Percentiles rank a stretch among this genome's conserved stretches.
Evolutionary conservation across 2,797 vertebrate species (phyloP).

Genomic region (Carcharodon carcharias): DNA sequence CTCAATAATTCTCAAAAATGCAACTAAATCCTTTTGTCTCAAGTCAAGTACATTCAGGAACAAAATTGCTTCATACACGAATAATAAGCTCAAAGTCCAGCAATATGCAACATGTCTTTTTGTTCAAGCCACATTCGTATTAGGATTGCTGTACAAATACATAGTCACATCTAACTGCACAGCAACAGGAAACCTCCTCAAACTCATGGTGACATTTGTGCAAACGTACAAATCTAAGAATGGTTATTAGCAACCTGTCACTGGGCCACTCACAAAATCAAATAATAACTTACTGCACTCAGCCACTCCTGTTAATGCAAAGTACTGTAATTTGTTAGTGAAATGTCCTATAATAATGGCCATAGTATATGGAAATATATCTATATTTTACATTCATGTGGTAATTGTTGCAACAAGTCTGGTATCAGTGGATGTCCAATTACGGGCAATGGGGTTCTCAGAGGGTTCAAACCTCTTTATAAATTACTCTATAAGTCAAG

Average conservation of each 20-base stretch:
- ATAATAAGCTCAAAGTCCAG: neutral
- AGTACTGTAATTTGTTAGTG: constrained; percentile 20
- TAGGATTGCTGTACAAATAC: neutral
- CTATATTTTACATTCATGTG: neutral
- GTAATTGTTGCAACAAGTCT: too few species aligned
- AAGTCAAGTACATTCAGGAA: neutral
- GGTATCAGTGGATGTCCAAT: neutral
- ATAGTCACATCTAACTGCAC: neutral
- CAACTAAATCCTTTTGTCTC: constrained; percentile 15
- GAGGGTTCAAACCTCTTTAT: neutral
- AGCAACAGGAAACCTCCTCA: neutral
- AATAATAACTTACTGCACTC: neutral
- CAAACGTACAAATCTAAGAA: neutral
- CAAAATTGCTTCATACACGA: neutral
- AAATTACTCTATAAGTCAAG: neutral
- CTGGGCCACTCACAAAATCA: neutral
- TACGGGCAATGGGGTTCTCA: neutral
- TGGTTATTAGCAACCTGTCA: neutral
- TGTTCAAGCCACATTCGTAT: neutral
- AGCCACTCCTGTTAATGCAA: constrained; percentile 26
- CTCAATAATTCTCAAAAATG: neutral
- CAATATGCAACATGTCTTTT: neutral
- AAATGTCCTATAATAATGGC: neutral
- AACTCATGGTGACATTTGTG: neutral
- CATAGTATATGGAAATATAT: neutral